Base-by-base conservation (phyloP, 1,140 invertebrate species). In the Habropoda laboriosa region DNA sequence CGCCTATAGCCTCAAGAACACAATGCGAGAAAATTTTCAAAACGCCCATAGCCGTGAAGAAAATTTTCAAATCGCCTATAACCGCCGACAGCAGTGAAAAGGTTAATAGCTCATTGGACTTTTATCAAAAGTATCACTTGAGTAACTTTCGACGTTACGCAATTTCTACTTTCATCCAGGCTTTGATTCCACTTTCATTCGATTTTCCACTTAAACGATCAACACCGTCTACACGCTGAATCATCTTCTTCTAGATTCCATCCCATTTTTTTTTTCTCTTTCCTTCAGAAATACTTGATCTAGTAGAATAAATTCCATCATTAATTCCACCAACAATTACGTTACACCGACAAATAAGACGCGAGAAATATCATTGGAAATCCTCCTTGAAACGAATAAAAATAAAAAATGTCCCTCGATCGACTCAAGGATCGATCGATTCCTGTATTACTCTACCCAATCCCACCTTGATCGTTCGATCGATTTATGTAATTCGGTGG, bases 111-210 rank as follows among this genome's bases (percentile, higher is more conserved):
- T 27, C 27, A 0, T 57, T 70, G 10, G 32, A 70, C 1, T 24
- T 66, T 75, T 75, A 66, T 66, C 18, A 66, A 75, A 66, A 55
- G 30, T 55, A 45, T 60, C 24, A 0, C 0, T 4, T 16, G 12
- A 38, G 16, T 35, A 32, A 79, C 55, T 79, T 79, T 79, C 67
- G 47, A 63, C 45, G 66, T 79, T 79, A 35, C 5, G 67, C 47
- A 79, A 79, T 24, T n/a, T 18, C 10, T 0, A 53, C 76, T 79
- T 79, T 79, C 57, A 51, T 79, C 24, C 66, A 24, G 32, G 45
- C 71, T 79, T 61, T 45, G 45, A 79, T 79, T 53, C 42, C 64
- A 53, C 63, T 58, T 68, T 68, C 63, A 16, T 58, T n/a, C 42
- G 40, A 77, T 77, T 21, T 55, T 38, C 30, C 24, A 7, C 7